Percentiles rank a stretch among this genome's conserved stretches.
These are phyloP conservation scores for Coracias cyanogaster DNA, from an alignment of 2,797 vertebrate genomes.

Conservation along the genomic window DNA sequence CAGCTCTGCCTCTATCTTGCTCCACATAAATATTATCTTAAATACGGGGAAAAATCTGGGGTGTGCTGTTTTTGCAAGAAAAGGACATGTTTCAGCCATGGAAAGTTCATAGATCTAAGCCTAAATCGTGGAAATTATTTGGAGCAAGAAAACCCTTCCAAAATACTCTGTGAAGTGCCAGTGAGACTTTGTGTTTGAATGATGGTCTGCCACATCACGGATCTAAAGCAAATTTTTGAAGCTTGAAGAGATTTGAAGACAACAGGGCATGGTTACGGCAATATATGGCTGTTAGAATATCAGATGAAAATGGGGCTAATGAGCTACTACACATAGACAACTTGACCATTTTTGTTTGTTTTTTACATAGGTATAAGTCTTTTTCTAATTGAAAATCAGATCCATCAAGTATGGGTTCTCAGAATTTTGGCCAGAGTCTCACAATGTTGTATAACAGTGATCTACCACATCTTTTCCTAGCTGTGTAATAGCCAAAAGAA, in stretches of 20 bases:
- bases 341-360: not conserved
- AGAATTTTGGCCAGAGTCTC: too few relatives aligned
- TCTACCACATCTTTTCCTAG: too few relatives aligned
- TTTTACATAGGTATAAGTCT: not conserved
- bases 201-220: too few relatives aligned
- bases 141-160: not conserved
- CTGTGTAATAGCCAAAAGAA: too few relatives aligned
- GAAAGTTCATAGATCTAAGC: not conserved
- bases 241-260: not conserved
- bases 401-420: too few relatives aligned
- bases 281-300: not conserved
- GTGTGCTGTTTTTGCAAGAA: not conserved
- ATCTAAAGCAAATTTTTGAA: not conserved
- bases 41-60: too few relatives aligned
- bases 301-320: not conserved
- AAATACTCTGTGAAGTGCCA: not conserved
- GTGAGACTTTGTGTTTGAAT: not conserved
- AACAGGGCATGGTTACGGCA: not conserved
- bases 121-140: not conserved
- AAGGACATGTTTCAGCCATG: not conserved
- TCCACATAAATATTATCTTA: not conserved
- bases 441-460: too few relatives aligned
- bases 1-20: not conserved
- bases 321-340: not conserved
- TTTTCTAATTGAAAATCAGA: not conserved